These are phyloP conservation scores for Elaphurus davidianus DNA, from an alignment of 2,113 vertebrate species.

Conservation along the genomic window DNA sequence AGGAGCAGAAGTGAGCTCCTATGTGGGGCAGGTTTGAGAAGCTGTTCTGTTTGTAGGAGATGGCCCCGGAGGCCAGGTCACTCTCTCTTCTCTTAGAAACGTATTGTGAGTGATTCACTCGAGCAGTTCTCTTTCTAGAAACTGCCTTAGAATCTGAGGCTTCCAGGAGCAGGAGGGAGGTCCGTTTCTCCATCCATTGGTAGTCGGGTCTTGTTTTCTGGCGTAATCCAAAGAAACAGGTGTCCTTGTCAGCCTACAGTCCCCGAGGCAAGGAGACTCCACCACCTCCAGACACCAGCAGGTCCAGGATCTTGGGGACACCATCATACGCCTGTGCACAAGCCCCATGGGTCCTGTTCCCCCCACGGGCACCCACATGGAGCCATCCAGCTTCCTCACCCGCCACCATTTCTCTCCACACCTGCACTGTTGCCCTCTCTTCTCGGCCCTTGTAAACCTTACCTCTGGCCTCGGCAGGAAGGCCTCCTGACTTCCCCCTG, in stretches of 20 bases:
- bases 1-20: background rate
- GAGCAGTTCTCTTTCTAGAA: background rate
- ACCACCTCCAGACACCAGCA: background rate
- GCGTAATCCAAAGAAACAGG: background rate
- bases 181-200: background rate
- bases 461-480: background rate
- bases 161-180: background rate
- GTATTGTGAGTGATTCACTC: background rate
- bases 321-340: accelerated
- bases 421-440: background rate
- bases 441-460: background rate
- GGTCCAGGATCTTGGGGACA: background rate
- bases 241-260: background rate
- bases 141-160: background rate
- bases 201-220: background rate
- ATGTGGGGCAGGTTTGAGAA: background rate
- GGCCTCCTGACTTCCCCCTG: background rate
- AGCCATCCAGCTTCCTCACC: background rate
- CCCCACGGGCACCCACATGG: accelerated
- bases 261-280: background rate
- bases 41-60: background rate
- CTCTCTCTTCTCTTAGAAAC: background rate
- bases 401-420: too few relatives aligned
- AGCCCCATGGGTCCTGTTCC: background rate
- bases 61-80: background rate